These are phyloP conservation scores for Neostethus bicornis DNA, from an alignment of 2,797 vertebrate genomes.

Conservation along the genomic window DNA sequence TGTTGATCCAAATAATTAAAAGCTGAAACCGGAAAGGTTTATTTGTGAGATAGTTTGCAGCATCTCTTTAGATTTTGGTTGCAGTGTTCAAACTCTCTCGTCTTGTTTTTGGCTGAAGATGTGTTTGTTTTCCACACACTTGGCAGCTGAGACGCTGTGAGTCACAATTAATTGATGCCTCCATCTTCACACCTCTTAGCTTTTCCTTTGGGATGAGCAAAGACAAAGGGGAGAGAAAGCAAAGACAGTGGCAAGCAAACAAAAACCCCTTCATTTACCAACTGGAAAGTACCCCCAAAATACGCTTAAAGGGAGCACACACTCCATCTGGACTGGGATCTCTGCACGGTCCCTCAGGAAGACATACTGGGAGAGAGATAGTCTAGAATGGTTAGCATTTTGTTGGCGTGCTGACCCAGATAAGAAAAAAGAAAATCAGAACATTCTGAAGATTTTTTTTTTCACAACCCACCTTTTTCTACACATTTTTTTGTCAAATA, in stretches of 20 bases:
- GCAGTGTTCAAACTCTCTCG: background rate
- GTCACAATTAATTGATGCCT: slow-evolving; percentile 23
- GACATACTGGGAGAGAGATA: slow-evolving; percentile 35
- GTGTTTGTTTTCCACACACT: slow-evolving; percentile 24
- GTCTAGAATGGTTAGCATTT: slow-evolving; percentile 19
- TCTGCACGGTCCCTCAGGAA: slow-evolving; percentile 40
- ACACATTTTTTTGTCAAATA: background rate
- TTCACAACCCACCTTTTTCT: slow-evolving; percentile 3
- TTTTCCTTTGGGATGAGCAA: slow-evolving; percentile 16
- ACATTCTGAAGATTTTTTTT: slow-evolving; percentile 8
- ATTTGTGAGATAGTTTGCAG: background rate
- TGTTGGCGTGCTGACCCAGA: slow-evolving; percentile 30
- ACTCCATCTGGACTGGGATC: slow-evolving; percentile 59
- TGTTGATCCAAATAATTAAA: background rate
- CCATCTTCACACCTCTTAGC: slow-evolving; percentile 8
- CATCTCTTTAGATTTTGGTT: background rate
- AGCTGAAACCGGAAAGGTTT: background rate
- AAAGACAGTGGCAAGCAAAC: background rate
- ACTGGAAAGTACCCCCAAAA: slow-evolving; percentile 46
- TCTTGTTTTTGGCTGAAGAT: background rate
- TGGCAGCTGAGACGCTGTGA: slow-evolving; percentile 10
- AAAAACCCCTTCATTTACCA: slow-evolving; percentile 20
- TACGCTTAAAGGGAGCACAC: slow-evolving; percentile 44
- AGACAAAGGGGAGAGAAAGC: slow-evolving; percentile 3
- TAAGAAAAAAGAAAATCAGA: slow-evolving; percentile 36